These are phyloP conservation scores for Hyperoodon ampullatus DNA, from an alignment of 2,113 vertebrate species.

Conservation along the genomic window DNA sequence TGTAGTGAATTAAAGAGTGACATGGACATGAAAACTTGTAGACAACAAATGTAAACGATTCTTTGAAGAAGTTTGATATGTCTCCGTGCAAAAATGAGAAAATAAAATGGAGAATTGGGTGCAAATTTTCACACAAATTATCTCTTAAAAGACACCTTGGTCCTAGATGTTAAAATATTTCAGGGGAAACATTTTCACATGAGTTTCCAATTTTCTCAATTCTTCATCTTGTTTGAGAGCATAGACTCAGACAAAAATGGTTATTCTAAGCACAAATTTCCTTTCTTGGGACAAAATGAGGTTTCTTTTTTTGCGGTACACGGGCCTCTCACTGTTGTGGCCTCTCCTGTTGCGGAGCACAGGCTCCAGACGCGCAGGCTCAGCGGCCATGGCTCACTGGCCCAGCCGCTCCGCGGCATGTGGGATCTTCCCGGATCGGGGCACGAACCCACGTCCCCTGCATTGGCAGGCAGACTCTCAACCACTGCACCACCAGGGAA, in stretches of 20 bases:
- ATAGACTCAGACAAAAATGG: background rate
- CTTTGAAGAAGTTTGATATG: background rate
- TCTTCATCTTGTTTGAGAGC: background rate
- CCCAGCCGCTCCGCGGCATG: too few relatives aligned
- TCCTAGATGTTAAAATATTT: background rate
- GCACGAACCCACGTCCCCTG: too few relatives aligned
- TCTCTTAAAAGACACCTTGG: background rate
- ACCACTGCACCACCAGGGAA: too few relatives aligned
- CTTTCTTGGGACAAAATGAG: constrained; percentile 36
- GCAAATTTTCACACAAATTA: background rate
- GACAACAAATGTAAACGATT: background rate
- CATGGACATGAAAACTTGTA: background rate
- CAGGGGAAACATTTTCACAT: background rate
- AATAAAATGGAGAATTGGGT: background rate
- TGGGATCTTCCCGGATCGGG: too few relatives aligned
- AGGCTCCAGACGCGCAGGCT: too few relatives aligned
- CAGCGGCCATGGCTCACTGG: too few relatives aligned
- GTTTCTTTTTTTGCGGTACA: too few relatives aligned
- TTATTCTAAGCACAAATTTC: constrained; percentile 8
- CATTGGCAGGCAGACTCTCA: too few relatives aligned
- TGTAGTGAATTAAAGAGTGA: background rate
- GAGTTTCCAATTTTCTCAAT: background rate
- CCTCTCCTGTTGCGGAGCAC: too few relatives aligned
- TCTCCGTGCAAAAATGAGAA: background rate
- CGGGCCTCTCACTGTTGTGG: too few relatives aligned